phyloP scores from a whole-genome alignment of 2,797 vertebrate species.

The Botia kubotai region DNA sequence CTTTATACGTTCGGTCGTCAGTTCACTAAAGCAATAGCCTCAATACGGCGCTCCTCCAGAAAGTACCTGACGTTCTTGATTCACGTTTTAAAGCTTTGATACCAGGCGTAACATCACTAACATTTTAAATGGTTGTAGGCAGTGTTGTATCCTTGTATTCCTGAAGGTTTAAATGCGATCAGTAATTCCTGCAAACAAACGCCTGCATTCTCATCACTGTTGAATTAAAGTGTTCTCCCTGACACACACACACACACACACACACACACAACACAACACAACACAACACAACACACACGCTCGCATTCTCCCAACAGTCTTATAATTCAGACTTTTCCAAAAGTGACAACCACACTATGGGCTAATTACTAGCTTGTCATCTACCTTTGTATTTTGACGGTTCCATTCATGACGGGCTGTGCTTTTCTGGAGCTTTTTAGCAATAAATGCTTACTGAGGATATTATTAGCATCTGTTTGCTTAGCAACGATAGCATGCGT shows the following conservation, averaged over 20 bases:
- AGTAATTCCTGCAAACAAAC: conserved; percentile 17
- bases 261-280: conserved; percentile 32
- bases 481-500: conserved; percentile 82
- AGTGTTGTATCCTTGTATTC: no score
- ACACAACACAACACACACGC: conserved; percentile 16
- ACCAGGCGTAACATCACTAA: no score
- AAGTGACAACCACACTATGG: conserved; percentile 80
- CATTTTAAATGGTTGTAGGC: no score
- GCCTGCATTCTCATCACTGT: conserved; percentile 8
- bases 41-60: no score
- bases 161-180: no score
- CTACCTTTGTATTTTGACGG: conserved; percentile 82
- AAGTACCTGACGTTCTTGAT: no score
- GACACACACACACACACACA: conserved; percentile 42
- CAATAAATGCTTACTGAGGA: conserved; percentile 77
- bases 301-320: conserved; percentile 71
- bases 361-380: conserved; percentile 81
- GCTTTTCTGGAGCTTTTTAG: conserved; percentile 76
- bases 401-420: conserved; percentile 78
- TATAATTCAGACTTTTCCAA: conserved; percentile 78
- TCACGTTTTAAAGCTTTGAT: no score
- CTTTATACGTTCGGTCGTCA: no score
- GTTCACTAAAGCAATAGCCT: no score
- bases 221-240: conserved; percentile 36
- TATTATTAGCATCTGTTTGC: conserved; percentile 82